Evolutionary conservation across 2,888 invertebrate species (phyloP), one percentile per base, ranked within the genome.

Genomic region (Platyscelio sp.): DNA sequence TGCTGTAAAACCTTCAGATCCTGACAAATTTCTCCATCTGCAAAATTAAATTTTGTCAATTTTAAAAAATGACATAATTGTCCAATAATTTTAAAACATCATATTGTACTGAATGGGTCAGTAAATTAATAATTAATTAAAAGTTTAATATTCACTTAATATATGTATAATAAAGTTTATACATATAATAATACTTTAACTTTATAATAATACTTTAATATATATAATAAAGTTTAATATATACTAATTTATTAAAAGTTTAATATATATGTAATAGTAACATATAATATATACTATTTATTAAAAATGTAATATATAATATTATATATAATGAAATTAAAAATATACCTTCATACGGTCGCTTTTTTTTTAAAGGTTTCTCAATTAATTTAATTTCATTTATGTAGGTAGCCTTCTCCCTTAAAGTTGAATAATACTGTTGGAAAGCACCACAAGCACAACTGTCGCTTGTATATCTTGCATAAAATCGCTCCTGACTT

Each of bases 1-100:
- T 58, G 22, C 72, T 83, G 74, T 9, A 84, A 56, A 43, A 20
- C 38, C 51, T 75, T 67, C 18, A 75, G 60, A 54, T 60, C 49
- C 33, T 70, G 67, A 70, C 68, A 58, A 56, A 71, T 49, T 27
- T 5, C 40, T 27, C 15, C n/a, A 43, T 49, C 40, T 75, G 56
- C 51, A 75, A 63, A 75, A 71, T 24, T 24, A 56, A 3, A 15
- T 49, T 49, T n/a, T 49, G 20, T 49, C 33, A 33, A 33, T 33
- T 33, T 33, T 33, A 33, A 33, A 71, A 46, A 71, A 51, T 49
- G n/a, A 49, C n/a, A n/a, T 43, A 43, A 43, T 43, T 15, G 43
- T 43, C n/a, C 43, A 43, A 43, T 49, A 26, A 65, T 26, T 58
- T 38, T 38, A 33, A 26, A n/a, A n/a, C n/a, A n/a, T n/a, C n/a